phyloP scores from a whole-genome alignment of 2,797 vertebrate species.

The Myripristis jacobus region DNA sequence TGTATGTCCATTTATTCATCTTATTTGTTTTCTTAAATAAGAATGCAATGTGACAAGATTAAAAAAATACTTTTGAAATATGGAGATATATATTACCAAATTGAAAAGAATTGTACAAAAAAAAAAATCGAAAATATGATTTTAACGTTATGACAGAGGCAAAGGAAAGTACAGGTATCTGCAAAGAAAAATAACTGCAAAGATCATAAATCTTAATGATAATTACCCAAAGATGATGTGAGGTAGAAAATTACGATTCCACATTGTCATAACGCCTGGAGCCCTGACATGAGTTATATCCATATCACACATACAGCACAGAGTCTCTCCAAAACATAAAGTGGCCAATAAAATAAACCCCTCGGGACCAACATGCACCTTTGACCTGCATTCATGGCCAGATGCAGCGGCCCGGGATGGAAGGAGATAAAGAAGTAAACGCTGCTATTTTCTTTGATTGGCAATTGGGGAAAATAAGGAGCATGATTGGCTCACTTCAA shows the following conservation, averaged over 20 bases:
- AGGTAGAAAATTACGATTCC: slow-evolving; percentile 89
- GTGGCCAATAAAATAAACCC: slow-evolving; percentile 43
- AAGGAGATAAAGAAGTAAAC: slow-evolving; percentile 57
- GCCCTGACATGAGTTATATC: slow-evolving; percentile 68
- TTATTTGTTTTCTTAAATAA: slow-evolving; percentile 79
- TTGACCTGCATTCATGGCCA: slow-evolving; percentile 62
- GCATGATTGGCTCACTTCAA: slow-evolving; percentile 74
- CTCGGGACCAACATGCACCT: slow-evolving; percentile 51
- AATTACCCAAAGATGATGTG: slow-evolving; percentile 82
- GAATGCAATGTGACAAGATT: slow-evolving; percentile 61
- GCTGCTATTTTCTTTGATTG: slow-evolving; percentile 81
- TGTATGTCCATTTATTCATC: slow-evolving; percentile 68
- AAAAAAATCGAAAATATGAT: slow-evolving; percentile 52
- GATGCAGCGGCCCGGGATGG: slow-evolving; percentile 32
- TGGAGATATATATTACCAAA: slow-evolving; percentile 54
- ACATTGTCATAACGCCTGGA: slow-evolving; percentile 64
- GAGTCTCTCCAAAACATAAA: slow-evolving; percentile 59
- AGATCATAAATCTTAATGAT: slow-evolving; percentile 70
- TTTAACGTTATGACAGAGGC: slow-evolving; percentile 56
- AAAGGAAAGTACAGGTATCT: slow-evolving; percentile 61
- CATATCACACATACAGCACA: slow-evolving; percentile 61
- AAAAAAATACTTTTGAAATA: slow-evolving; percentile 45
- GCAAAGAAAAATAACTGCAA: slow-evolving; percentile 57
- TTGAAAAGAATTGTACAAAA: slow-evolving; percentile 56
- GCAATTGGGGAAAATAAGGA: slow-evolving; percentile 71